Conservation (phyloP, 2,113 vertebrate genomes). For the Sylvicapra grimmia region DNA sequence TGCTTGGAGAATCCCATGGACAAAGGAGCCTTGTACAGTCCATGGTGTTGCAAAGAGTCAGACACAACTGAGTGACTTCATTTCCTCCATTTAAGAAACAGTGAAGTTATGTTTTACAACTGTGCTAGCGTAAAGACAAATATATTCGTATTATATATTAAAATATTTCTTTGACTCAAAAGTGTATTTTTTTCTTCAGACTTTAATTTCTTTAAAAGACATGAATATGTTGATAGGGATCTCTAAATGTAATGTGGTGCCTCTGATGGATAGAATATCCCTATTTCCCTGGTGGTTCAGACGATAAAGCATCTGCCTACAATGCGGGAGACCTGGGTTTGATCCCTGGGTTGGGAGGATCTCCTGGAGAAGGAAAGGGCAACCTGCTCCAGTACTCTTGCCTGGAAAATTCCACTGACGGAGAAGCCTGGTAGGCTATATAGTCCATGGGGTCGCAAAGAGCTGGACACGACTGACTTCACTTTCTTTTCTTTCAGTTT, state of each 20-base stretch:
- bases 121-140: neutral
- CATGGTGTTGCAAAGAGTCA: neutral
- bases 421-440: neutral
- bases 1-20: neutral
- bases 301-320: neutral
- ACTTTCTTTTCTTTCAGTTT: neutral
- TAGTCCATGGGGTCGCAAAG: rapidly evolving
- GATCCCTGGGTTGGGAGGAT: neutral
- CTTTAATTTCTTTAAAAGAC: neutral
- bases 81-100: neutral
- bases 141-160: neutral
- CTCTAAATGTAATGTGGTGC: neutral
- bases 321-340: neutral
- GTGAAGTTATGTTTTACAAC: neutral
- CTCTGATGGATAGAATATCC: neutral
- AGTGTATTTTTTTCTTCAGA: neutral
- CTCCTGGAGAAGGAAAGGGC: neutral
- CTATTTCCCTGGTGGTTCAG: neutral
- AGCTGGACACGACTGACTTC: rapidly evolving
- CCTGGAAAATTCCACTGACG: neutral
- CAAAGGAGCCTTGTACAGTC: rapidly evolving
- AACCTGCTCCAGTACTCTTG: neutral
- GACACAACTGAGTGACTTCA: neutral
- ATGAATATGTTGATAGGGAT: neutral
- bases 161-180: neutral